These are phyloP conservation scores for Conus ventricosus DNA, from an alignment of 1,140 invertebrate genomes.

Conservation along the genomic window DNA sequence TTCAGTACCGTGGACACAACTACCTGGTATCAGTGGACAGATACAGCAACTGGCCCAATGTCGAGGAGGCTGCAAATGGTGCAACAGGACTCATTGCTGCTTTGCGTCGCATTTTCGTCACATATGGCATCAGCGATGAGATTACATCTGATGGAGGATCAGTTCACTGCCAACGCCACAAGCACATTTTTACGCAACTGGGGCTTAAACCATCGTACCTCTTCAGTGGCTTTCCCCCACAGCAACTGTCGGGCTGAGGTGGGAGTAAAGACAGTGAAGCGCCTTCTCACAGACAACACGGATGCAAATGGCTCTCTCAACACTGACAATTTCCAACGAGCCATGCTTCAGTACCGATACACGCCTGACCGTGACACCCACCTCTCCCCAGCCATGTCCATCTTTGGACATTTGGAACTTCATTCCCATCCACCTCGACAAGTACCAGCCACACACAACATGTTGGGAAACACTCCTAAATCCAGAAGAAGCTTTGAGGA, in stretches of 20 bases:
- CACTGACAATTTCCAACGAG: constrained; percentile 43
- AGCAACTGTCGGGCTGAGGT: not conserved
- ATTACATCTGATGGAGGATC: constrained; percentile 42
- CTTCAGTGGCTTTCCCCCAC: not conserved
- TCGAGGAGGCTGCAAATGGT: constrained; percentile 5
- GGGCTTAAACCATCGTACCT: not conserved
- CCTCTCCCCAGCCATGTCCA: constrained; percentile 42
- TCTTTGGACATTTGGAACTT: constrained; percentile 49
- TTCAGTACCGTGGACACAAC: constrained; percentile 39
- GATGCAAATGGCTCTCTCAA: constrained; percentile 26
- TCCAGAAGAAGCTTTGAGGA: constrained; percentile 48
- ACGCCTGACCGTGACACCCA: constrained; percentile 31
- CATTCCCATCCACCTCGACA: constrained; percentile 50
- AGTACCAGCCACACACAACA: constrained; percentile 48
- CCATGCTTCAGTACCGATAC: constrained; percentile 45
- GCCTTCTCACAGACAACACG: constrained; percentile 47
- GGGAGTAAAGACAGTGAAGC: not conserved
- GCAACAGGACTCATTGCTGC: constrained; percentile 28
- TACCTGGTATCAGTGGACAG: constrained; percentile 39
- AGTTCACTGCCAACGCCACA: not conserved
- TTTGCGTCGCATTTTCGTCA: constrained; percentile 46
- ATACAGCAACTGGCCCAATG: constrained; percentile 13
- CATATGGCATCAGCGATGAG: constrained; percentile 52
- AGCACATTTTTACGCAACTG: not conserved
- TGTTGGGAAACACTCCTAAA: constrained; percentile 43